Evolutionary conservation across 2,797 vertebrate species (phyloP), one percentile per base, ranked within the genome.

Genomic region (Otus scops): DNA sequence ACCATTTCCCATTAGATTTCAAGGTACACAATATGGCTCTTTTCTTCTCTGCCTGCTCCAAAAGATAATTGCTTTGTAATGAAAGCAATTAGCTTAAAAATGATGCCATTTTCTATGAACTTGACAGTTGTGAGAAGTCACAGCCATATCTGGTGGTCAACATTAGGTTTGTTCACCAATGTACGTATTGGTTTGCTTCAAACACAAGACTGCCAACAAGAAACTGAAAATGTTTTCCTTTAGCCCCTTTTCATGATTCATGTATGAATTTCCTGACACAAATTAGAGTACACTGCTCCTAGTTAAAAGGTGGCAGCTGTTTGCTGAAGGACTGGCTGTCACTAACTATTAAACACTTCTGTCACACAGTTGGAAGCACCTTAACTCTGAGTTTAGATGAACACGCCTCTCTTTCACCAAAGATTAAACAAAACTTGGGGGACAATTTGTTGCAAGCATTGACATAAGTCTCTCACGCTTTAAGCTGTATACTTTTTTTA

Each of bases 1-100:
- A 56, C 43, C 38, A 85, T 74, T 88, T 90, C 43, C 38, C 63
- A n/a, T 23, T 70, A 75, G 60, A 84, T 60, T 56, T 77, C 83
- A 92, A 71, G 11, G 13, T 7, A 87, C 26, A 27, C 27, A 92
- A 68, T 57, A 63, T 3, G 70, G 30, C 18, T 91, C 73, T 79
- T 70, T 64, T 93, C 69, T 91, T 88, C 85, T 61, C 34, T 71
- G 76, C 61, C 22, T 67, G 75, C 76, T 94, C 39, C 79, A 92
- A 85, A 95, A 92, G 61, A 87, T 48, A 89, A 74, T 38, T 93
- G 75, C 60, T 82, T 87, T 92, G 77, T 30, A 79, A 71, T 63
- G n/a, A 91, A 92, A 93, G 43, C 13, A 92, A 63, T 51, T 75
- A 85, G 22, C 67, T 95, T 56, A 59, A 88, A 96, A 92, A 60